These are phyloP conservation scores for Athalia cordata DNA, from an alignment of 2,888 invertebrate species.

Conservation along the genomic window DNA sequence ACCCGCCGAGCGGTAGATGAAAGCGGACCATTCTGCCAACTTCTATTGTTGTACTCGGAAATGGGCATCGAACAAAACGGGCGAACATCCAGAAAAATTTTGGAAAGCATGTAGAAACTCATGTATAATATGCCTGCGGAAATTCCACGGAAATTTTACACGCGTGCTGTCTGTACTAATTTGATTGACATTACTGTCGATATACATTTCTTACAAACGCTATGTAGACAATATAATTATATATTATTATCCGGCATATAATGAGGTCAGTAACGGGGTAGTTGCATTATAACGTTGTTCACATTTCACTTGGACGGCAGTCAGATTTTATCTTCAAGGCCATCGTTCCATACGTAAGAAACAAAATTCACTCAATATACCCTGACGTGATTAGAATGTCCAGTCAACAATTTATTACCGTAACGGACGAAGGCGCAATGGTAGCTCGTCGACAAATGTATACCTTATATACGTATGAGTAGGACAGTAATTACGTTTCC, in stretches of 20 bases:
- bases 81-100: slow-evolving; percentile 13
- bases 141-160: too few species aligned
- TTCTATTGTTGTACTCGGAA: slow-evolving; percentile 31
- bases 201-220: not conserved
- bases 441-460: not conserved
- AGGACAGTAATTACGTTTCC: too few species aligned
- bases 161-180: too few species aligned
- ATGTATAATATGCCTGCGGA: not conserved
- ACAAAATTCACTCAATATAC: not conserved
- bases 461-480: too few species aligned
- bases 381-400: not conserved
- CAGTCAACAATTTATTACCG: slow-evolving; percentile 6
- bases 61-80: slow-evolving; percentile 21
- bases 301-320: slow-evolving; percentile 9
- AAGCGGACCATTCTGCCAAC: slow-evolving; percentile 25
- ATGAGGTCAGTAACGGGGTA: slow-evolving; percentile 40
- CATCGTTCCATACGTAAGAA: not conserved
- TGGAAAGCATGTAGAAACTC: not conserved
- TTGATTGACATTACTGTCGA: too few species aligned
- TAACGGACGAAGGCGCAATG: not conserved
- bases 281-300: slow-evolving; percentile 14
- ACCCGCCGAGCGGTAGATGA: not conserved
- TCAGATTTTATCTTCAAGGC: slow-evolving; percentile 4
- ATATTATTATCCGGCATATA: slow-evolving; percentile 1
- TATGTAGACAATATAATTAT: slow-evolving; percentile 7